phyloP scores from a whole-genome alignment of 2,113 vertebrate species.

The Tapirus terrestris region DNA sequence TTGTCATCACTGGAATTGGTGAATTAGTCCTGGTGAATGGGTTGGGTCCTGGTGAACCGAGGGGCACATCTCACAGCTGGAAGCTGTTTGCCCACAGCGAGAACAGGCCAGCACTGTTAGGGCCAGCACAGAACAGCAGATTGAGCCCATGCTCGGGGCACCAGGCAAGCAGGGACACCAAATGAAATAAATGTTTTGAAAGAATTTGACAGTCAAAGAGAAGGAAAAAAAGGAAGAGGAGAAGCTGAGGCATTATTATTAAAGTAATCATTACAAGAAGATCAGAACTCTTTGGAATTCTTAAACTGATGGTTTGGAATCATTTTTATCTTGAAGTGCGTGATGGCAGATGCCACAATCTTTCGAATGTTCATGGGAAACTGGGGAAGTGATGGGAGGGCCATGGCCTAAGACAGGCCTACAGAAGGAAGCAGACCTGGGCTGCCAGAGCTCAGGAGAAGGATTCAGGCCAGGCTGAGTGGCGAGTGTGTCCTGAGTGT shows the following conservation, averaged over 20 bases:
- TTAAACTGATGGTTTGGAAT: not conserved
- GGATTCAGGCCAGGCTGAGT: not conserved
- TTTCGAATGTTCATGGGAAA: rapidly evolving
- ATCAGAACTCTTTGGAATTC: not conserved
- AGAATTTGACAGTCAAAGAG: not conserved
- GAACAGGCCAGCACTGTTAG: rapidly evolving
- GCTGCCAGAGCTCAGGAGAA: not conserved
- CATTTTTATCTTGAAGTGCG: not conserved
- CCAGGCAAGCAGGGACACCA: not conserved
- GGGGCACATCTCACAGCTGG: not conserved
- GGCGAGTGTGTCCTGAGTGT: rapidly evolving
- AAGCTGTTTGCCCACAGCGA: not conserved
- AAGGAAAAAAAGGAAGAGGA: too few relatives aligned
- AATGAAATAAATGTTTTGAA: not conserved
- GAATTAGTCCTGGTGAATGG: not conserved
- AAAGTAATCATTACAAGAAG: not conserved
- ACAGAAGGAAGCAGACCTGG: not conserved
- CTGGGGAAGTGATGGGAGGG: rapidly evolving
- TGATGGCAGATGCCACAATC: rapidly evolving
- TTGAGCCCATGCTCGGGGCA: not conserved
- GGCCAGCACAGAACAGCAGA: not conserved
- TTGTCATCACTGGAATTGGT: not conserved
- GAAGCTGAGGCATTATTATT: rapidly evolving
- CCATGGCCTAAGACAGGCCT: rapidly evolving
- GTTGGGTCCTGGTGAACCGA: not conserved